Base-by-base conservation (phyloP, 2,113 vertebrate species). In the Variabilichromis moorii region DNA sequence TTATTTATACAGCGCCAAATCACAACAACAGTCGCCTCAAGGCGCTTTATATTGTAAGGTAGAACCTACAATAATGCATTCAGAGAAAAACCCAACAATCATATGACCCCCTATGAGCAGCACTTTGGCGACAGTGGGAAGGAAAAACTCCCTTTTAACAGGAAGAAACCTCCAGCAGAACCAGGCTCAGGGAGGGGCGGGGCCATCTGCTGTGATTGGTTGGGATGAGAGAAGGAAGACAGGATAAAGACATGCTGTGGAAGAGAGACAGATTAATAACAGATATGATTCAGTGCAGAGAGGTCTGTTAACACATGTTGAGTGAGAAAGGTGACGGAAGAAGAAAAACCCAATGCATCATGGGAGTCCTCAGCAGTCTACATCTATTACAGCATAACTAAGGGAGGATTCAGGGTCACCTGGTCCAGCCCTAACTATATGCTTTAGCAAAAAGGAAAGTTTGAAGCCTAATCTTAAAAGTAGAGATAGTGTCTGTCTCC, bases 351-450 rank as follows among this genome's bases (percentile, higher is more conserved):
- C 16, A 50, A 3, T 16, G 45, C 42, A 45, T 45, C 12, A 45
- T 45, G 42, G 42, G 12, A 45, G 6, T 0, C 42, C 42, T 0
- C 40, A 0, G 40, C 10, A 40, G 3, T 0, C 10, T 11, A 40
- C 37, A 0, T 0, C 37, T 40, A 40, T 5, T 40, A 10, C 37
- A 40, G 37, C 5, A 40, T 40, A 11, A 40, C 37, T 40, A 40
- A 40, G 37, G 37, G 10, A 40, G 35, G 35, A 37, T 37, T 9
- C 35, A 37, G 35, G 9, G 35, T 37, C 35, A 37, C 35, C 35
- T 37, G 35, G 9, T 37, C 35, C 35, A 37, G 35, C 35, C 35
- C 35, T 40, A 37, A 11, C 10, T 50, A 50, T 50, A 50, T 50
- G 16, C 16, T 50, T 50, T 19, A 50, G 0, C 47, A 51, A 50